phyloP scores from a whole-genome alignment of 2,113 vertebrate genomes.

The Gobio gobio region DNA sequence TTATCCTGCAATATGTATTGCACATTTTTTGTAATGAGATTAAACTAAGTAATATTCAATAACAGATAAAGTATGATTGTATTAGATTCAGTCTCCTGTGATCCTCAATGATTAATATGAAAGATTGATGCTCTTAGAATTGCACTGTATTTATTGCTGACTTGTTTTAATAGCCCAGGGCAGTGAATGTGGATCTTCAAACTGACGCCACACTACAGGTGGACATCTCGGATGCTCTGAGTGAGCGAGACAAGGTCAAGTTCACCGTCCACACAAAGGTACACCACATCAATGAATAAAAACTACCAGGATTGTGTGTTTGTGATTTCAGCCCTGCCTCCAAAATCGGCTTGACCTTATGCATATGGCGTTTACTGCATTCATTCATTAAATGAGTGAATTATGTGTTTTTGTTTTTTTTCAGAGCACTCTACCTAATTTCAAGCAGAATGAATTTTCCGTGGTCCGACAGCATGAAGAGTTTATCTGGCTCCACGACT shows the following conservation, averaged over 20 bases:
- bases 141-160: background rate
- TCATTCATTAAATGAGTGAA: conserved; percentile 1
- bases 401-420: background rate
- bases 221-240: conserved; percentile 97
- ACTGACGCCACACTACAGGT: conserved; percentile 95
- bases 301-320: background rate
- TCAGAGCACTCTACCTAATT: conserved; percentile 96
- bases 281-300: background rate
- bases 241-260: conserved; percentile 98
- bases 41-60: background rate
- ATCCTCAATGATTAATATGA: background rate
- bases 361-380: background rate
- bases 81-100: background rate
- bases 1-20: background rate
- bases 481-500: conserved; percentile 99
- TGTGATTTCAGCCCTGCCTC: background rate
- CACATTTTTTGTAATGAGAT: background rate
- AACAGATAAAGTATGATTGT: background rate
- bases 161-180: conserved; percentile 80
- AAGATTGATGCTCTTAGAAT: background rate
- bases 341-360: background rate
- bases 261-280: conserved; percentile 99
- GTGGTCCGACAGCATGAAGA: conserved; percentile 98
- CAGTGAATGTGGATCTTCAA: conserved; percentile 95
- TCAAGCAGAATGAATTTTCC: conserved; percentile 98